Conservation (phyloP, 2,888 invertebrate genomes). For the Nephrotoma appendiculata region DNA sequence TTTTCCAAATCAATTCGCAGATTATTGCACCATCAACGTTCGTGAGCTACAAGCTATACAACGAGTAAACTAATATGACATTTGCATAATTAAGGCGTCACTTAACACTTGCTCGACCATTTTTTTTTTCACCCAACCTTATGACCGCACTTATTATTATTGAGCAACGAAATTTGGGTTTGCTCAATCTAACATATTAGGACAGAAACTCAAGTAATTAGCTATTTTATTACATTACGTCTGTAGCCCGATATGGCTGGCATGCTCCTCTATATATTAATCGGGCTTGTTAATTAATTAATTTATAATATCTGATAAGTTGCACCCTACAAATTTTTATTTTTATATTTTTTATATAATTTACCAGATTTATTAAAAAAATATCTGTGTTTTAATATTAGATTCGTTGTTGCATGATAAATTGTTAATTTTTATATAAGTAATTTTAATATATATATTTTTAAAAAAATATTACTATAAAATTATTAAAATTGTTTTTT, state of each 20-base stretch:
- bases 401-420: background rate
- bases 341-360: background rate
- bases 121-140: too few species aligned
- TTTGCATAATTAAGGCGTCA: too few species aligned
- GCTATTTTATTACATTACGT: background rate
- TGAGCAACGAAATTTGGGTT: too few species aligned
- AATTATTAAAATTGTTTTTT: background rate
- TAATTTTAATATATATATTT: background rate
- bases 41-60: too few species aligned
- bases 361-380: background rate
- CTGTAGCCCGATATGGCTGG: background rate
- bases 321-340: background rate
- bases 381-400: background rate
- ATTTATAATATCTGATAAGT: background rate
- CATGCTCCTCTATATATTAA: background rate
- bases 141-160: too few species aligned
- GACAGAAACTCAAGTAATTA: background rate
- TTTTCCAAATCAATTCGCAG: too few species aligned
- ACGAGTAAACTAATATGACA: too few species aligned
- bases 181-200: too few species aligned
- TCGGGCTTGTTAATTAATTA: background rate
- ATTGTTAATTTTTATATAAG: background rate
- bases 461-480: background rate
- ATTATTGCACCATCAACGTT: too few species aligned
- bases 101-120: too few species aligned